These are phyloP conservation scores for Plecturocebus donacophilus DNA, from an alignment of 2,113 vertebrate genomes.

Conservation along the genomic window DNA sequence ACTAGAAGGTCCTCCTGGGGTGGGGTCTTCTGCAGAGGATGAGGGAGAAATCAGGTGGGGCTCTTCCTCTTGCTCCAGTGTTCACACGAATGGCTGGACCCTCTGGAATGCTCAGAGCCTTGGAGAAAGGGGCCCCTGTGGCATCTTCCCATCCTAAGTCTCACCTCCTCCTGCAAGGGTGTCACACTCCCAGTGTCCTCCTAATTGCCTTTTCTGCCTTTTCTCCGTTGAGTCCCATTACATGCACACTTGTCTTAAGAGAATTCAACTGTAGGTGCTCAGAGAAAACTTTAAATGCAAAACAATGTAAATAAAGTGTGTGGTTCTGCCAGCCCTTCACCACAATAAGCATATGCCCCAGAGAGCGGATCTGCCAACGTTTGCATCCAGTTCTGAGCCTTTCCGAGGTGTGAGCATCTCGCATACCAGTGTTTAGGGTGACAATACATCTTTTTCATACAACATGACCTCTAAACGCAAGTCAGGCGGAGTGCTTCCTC, in stretches of 20 bases:
- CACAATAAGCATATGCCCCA: background rate
- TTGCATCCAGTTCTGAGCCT: background rate
- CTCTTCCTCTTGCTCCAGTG: background rate
- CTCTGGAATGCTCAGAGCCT: background rate
- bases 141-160: too few species aligned
- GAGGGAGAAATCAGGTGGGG: background rate
- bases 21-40: rapidly evolving
- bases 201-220: background rate
- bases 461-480: constrained; percentile 25
- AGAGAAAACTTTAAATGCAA: background rate
- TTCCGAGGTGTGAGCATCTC: background rate
- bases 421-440: background rate
- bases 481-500: background rate
- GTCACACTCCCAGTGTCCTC: background rate
- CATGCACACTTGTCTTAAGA: background rate
- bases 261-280: background rate
- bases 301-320: background rate
- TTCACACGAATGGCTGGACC: background rate
- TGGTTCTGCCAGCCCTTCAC: background rate
- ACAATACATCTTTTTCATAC: background rate
- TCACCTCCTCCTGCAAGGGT: background rate
- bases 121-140: background rate
- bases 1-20: too few species aligned
- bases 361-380: background rate
- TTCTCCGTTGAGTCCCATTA: background rate